Evolutionary conservation across 2,797 vertebrate species (phyloP).

Genomic region (Callimico goeldii): DNA sequence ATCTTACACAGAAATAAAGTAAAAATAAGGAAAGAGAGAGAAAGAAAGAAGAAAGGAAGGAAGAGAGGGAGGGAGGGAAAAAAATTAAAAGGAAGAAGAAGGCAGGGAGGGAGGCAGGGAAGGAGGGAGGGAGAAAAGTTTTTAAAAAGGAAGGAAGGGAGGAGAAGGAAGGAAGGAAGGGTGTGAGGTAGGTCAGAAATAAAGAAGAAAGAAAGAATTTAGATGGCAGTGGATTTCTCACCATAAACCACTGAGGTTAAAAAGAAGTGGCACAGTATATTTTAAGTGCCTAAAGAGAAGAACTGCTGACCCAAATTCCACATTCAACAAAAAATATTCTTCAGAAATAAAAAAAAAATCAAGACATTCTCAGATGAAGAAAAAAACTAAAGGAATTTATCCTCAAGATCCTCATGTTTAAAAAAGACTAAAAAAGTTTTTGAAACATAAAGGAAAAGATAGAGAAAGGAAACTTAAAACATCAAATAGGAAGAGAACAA

Average conservation of each 20-base stretch:
- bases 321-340: neutral
- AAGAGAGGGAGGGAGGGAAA: too few species aligned
- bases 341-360: neutral
- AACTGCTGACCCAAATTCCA: neutral
- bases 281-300: neutral
- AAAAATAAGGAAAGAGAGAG: too few species aligned
- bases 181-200: too few species aligned
- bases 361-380: neutral
- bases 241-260: neutral
- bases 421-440: neutral
- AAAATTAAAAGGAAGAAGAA: too few species aligned
- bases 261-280: neutral
- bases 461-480: neutral
- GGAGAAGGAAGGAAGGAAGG: too few species aligned
- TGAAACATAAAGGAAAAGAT: neutral
- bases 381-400: neutral
- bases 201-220: neutral
- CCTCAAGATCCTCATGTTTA: neutral
- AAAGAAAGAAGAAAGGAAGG: too few species aligned
- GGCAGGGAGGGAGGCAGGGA: too few species aligned
- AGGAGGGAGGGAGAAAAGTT: too few species aligned
- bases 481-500: neutral
- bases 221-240: neutral
- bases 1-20: neutral
- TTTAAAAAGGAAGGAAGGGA: too few species aligned